Evolutionary conservation across 2,113 vertebrate species (phyloP).

Genomic region (Elaphurus davidianus): DNA sequence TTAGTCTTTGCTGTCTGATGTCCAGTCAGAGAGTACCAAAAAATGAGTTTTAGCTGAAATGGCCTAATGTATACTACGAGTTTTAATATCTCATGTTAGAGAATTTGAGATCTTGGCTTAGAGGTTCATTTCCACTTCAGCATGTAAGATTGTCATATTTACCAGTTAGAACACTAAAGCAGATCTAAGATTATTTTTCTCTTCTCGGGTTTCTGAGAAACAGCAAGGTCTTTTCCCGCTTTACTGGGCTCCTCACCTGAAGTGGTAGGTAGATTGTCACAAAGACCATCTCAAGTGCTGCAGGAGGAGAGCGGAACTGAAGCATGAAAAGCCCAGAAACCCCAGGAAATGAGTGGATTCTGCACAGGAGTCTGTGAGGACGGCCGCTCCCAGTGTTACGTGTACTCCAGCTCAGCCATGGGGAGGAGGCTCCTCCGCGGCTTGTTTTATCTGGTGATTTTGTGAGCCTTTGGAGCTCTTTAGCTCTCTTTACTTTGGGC

Average conservation of each 20-base stretch:
- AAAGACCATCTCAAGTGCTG: rapidly evolving
- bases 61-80: not conserved
- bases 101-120: not conserved
- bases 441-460: not conserved
- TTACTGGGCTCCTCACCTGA: not conserved
- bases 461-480: not conserved
- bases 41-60: not conserved
- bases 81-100: not conserved
- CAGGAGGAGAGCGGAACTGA: not conserved
- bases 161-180: not conserved
- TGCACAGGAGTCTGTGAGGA: not conserved
- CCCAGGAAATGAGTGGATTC: not conserved
- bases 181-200: not conserved
- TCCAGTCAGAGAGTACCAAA: not conserved
- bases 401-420: not conserved
- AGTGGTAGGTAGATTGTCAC: not conserved
- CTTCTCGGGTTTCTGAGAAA: not conserved
- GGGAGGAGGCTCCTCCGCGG: not conserved
- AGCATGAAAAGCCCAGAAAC: not conserved
- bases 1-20: not conserved
- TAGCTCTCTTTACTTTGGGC: not conserved
- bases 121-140: not conserved
- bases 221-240: not conserved
- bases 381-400: not conserved
- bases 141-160: not conserved